Base-by-base conservation (phyloP, 2,888 invertebrate genomes). In the Lypha dubia region DNA sequence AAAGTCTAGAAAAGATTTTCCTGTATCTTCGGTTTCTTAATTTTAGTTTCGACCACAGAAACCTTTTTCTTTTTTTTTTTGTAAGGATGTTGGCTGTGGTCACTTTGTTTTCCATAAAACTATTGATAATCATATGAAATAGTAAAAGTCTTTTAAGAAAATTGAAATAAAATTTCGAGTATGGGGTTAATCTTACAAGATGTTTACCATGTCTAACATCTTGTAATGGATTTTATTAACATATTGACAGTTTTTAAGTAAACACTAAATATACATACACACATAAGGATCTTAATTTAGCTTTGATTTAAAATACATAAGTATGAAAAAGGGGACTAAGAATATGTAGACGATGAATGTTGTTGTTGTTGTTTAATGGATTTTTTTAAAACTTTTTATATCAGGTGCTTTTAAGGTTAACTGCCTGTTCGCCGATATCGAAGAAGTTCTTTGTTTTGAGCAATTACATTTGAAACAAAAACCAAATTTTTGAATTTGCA, bases 31-130 rank as follows among this genome's bases (percentile, higher is more conserved):
- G 53, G 46, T 46, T 73, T 53, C 35, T 46, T 62, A 41, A 15
- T 65, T 58, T 13, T 17, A n/a, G 22, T 11, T 49, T 62, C 8
- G 22, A 76, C 84, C 84, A 76, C 84, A 76, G 68, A 73, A 71
- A 15, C 60, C n/a, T n/a, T n/a, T n/a, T n/a, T n/a, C n/a, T n/a
- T n/a, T n/a, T n/a, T n/a, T n/a, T 80, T 41, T 56, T 73, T 51
- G 22, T 60, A 71, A 68, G 76, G 73, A 68, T 76, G 51, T 77
- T 24, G 63, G 62, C 85, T 90, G 90, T 85, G 90, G 90, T 90
- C 88, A 89, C 89, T 90, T 90, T 90, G 71, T 76, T 51, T 65
- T 56, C n/a, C 4, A 41, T 53, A 53, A 60, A 15, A 32, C 28
- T 32, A 58, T 75, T 83, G 74, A 77, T 75, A 82, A 80, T 75